These are phyloP conservation scores for Diorhabda sublineata DNA, from an alignment of 1,140 invertebrate genomes.

Conservation along the genomic window DNA sequence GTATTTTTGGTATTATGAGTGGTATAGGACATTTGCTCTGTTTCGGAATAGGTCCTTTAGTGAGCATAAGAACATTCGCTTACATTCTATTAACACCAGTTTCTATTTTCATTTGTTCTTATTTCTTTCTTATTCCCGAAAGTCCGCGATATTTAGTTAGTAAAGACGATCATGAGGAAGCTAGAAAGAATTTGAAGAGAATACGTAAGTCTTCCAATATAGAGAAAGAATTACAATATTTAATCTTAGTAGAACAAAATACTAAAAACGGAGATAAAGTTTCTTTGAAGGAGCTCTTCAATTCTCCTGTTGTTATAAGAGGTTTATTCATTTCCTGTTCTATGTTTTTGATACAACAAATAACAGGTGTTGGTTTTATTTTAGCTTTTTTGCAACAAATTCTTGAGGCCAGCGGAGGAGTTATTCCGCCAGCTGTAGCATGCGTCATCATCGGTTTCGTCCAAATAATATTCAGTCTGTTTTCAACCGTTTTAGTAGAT, in stretches of 20 bases:
- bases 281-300: constrained; percentile 53
- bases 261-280: constrained; percentile 30
- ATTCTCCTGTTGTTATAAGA: constrained; percentile 53
- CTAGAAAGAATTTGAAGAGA: constrained; percentile 25
- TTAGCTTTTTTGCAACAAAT: constrained; percentile 74
- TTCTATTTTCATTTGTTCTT: constrained; percentile 49
- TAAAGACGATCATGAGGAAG: constrained; percentile 14
- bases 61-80: constrained; percentile 54
- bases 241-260: constrained; percentile 49
- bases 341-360: constrained; percentile 68
- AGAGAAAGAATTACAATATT: constrained; percentile 54
- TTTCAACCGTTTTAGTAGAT: constrained; percentile 24
- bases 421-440: constrained; percentile 44
- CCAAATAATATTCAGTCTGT: constrained; percentile 19
- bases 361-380: constrained; percentile 77
- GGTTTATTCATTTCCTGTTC: constrained; percentile 65
- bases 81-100: constrained; percentile 49
- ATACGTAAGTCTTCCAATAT: constrained; percentile 44
- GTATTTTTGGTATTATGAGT: constrained; percentile 59
- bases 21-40: constrained; percentile 37
- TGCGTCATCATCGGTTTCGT: constrained; percentile 25
- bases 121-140: constrained; percentile 59
- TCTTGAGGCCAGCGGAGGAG: constrained; percentile 59
- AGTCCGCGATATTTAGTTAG: constrained; percentile 57
- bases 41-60: constrained; percentile 58